Conservation (phyloP, 2,888 invertebrate genomes). For the Aspidiotus destructor region DNA sequence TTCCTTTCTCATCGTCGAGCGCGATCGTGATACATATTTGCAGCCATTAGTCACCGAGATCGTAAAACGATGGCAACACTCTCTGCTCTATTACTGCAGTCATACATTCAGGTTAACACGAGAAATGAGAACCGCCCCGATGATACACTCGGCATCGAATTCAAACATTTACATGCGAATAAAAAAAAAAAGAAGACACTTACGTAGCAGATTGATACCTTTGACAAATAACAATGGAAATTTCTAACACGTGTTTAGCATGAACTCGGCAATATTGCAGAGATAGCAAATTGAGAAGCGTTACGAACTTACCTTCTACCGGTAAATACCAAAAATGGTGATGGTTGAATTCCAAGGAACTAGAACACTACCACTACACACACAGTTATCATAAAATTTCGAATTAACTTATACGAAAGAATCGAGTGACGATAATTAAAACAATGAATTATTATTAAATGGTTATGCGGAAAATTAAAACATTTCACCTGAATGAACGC, state of each 20-base stretch:
- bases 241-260: slow-evolving; percentile 12
- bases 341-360: slow-evolving; percentile 31
- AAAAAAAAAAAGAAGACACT: too few relatives aligned
- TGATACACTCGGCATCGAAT: background rate
- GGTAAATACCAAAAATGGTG: slow-evolving; percentile 33
- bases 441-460: slow-evolving; percentile 16
- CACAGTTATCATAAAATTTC: slow-evolving; percentile 28
- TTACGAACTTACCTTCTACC: slow-evolving; percentile 27
- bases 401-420: background rate
- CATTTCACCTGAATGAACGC: slow-evolving; percentile 30
- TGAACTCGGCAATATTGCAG: background rate
- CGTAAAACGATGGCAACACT: background rate
- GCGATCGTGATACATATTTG: too few relatives aligned
- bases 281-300: background rate
- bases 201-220: too few relatives aligned
- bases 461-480: slow-evolving; percentile 21
- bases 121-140: slow-evolving; percentile 12
- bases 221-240: too few relatives aligned
- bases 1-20: too few relatives aligned
- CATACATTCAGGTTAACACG: background rate
- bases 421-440: slow-evolving; percentile 5
- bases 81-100: background rate
- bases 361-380: slow-evolving; percentile 31
- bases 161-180: background rate
- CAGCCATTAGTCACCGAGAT: background rate